Evolutionary conservation across 2,113 vertebrate genomes (phyloP).

Genomic region (Collichthys lucidus): DNA sequence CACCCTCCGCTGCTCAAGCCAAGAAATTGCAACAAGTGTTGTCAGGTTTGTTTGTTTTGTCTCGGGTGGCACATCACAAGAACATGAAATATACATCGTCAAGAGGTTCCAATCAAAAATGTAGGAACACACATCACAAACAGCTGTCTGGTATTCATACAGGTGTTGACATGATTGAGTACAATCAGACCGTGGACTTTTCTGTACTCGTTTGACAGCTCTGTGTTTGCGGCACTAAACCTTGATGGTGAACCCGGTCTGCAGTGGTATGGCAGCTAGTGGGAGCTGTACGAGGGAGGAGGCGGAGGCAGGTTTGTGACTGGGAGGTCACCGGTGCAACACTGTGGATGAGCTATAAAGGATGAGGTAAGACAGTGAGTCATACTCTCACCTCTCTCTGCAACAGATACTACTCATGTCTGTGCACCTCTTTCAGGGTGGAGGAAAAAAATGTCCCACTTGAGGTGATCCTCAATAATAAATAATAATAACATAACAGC

Average conservation of each 20-base stretch:
- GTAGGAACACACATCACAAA: conserved; percentile 13
- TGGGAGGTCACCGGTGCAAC: conserved; percentile 42
- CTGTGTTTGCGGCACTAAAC: conserved; percentile 1
- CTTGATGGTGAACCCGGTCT: background rate
- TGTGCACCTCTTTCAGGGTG: background rate
- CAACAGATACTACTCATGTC: background rate
- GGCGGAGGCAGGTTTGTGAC: conserved; percentile 15
- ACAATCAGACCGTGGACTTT: background rate
- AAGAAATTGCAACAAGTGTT: background rate
- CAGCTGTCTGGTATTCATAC: conserved; percentile 22
- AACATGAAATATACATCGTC: background rate
- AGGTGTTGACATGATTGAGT: background rate
- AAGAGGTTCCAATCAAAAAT: conserved; percentile 9
- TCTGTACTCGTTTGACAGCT: background rate
- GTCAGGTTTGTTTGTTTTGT: background rate
- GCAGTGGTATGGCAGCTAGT: background rate
- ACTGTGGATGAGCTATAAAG: conserved; percentile 6
- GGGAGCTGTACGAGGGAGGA: background rate
- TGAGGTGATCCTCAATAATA: background rate
- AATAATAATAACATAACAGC: background rate
- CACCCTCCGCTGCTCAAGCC: background rate
- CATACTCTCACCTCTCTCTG: conserved; percentile 30
- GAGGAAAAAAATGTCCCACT: background rate
- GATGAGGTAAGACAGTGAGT: conserved; percentile 49
- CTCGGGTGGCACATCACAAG: background rate